Conservation (phyloP, 2,113 vertebrate genomes). For the Rattus norvegicus region DNA sequence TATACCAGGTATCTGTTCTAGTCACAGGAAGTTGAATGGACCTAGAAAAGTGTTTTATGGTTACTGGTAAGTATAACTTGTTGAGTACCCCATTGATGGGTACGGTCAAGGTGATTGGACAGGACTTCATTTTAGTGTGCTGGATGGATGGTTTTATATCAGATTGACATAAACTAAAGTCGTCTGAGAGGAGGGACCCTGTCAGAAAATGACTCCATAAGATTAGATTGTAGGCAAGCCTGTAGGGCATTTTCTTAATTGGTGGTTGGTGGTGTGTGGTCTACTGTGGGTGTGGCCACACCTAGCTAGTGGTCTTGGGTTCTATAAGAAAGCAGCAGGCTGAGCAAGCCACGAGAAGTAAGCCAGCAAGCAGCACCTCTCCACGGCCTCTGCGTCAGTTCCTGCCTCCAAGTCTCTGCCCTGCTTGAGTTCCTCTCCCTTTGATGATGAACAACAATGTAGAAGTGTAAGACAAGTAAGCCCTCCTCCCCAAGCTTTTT, state of each 20-base stretch:
- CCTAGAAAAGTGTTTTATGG: slow-evolving; percentile 82
- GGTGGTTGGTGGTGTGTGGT: background rate
- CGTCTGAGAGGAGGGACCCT: background rate
- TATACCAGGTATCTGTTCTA: background rate
- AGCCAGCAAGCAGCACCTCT: background rate
- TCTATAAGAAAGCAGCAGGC: background rate
- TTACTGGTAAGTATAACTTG: slow-evolving; percentile 77
- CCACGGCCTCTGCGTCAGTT: background rate
- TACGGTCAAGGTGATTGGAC: slow-evolving; percentile 79
- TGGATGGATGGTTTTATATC: background rate
- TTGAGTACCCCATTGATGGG: slow-evolving; percentile 86
- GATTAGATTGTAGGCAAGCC: background rate
- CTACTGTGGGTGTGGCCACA: background rate
- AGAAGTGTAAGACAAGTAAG: background rate
- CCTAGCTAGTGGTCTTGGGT: background rate
- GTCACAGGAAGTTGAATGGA: background rate
- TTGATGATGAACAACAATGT: background rate
- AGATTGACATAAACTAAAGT: background rate
- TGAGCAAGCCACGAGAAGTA: background rate
- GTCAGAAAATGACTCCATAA: background rate
- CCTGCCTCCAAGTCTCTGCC: background rate
- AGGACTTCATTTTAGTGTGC: background rate
- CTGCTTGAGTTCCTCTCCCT: background rate
- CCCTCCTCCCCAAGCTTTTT: background rate
- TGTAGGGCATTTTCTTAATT: background rate